Base-by-base conservation (phyloP, 1,140 invertebrate genomes). In the Danaus plexippus region DNA sequence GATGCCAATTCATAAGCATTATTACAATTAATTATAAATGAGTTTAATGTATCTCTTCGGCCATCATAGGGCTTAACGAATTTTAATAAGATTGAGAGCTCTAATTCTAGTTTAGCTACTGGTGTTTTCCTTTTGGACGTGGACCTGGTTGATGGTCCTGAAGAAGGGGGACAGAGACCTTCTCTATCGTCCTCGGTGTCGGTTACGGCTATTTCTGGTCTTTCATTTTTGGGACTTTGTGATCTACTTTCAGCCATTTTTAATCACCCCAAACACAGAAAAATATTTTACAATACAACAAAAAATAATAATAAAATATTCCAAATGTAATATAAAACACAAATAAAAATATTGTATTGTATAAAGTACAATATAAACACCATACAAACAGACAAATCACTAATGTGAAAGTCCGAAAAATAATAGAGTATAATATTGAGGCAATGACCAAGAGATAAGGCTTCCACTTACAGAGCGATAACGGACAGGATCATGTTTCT, bases 51-150 rank as follows among this genome's bases (percentile, higher is more conserved):
- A 11, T 57, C 54, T 7, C 54, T 43, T 1, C 41, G 11, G 9
- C 54, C 54, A 32, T 57, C 54, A 18, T 12, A 50, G 4, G 54
- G 54, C 32, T 57, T 57, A 11, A 57, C 43, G 32, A 57, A 57
- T 57, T 57, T 57, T 1, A 57, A 43, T 13, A 57, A n/a, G 22
- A 32, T 32, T 32, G 22, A 32, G 22, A 32, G 22, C 22, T 32
- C 2, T 32, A 32, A 32, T 32, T 32, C 22, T 0, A 6, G 22
- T 32, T 32, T 32, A 3, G 22, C 7, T 32, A 32, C 22, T 8
- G 22, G 22, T 32, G 22, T 32, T 32, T 32, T 32, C 7, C 22
- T 32, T 32, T 32, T 32, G 5, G 22, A 32, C 22, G 22, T 32
- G 22, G 44, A 45, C 44, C 9, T 5, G 10, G 9, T 45, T n/a